These are phyloP conservation scores for Zaprionus tsacasi DNA, from an alignment of 1,140 invertebrate species.

Conservation along the genomic window DNA sequence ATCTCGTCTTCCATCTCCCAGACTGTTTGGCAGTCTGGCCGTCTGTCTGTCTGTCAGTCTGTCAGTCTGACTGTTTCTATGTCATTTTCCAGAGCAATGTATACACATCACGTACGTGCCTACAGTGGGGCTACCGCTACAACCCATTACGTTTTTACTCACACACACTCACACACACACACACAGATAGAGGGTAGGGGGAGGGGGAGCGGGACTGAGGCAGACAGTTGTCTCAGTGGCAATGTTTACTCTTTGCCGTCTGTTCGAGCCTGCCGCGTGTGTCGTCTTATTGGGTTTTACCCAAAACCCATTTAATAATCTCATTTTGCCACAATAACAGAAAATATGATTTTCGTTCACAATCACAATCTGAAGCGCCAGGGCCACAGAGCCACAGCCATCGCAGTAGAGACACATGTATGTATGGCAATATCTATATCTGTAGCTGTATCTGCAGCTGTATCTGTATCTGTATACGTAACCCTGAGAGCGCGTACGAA, in stretches of 20 bases:
- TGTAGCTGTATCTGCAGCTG: not conserved
- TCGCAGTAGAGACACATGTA: conserved; percentile 5
- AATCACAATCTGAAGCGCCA: conserved; percentile 54
- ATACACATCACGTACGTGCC: conserved; percentile 74
- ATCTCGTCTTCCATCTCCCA: conserved; percentile 2
- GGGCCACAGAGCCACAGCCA: conserved; percentile 30
- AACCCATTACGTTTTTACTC: conserved; percentile 63
- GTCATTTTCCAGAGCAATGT: conserved; percentile 50
- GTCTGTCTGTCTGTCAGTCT: conserved; percentile 6
- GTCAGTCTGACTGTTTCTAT: conserved; percentile 20
- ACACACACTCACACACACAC: conserved; percentile 11
- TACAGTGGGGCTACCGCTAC: conserved; percentile 26
- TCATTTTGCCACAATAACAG: conserved; percentile 83
- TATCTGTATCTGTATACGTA: not conserved
- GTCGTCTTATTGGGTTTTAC: conserved; percentile 74
- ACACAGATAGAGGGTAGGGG: not conserved
- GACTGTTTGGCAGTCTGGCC: not conserved
- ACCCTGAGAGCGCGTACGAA: conserved; percentile 3
- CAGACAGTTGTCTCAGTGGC: conserved; percentile 69
- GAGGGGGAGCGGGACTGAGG: not conserved
- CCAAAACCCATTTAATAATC: conserved; percentile 84
- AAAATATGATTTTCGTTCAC: conserved; percentile 79
- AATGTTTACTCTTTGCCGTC: conserved; percentile 71
- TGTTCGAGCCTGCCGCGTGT: conserved; percentile 45
- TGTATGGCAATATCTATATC: not conserved